phyloP scores from a whole-genome alignment of 37 sponge, comb jelly and placozoan genomes.

The Cladorhizidae sp. region DNA sequence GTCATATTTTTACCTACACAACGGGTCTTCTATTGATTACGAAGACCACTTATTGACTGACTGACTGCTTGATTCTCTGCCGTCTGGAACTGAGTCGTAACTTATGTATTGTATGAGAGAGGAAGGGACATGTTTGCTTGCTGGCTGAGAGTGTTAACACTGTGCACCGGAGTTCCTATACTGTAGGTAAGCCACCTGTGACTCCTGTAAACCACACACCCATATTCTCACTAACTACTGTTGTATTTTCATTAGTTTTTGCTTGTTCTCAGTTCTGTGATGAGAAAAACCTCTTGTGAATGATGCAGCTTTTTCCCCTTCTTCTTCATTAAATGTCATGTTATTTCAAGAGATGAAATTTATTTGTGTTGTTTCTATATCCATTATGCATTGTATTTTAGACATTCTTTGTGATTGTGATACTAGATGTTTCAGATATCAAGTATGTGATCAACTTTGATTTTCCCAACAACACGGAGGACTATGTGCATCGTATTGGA shows the following conservation, averaged over 20 bases:
- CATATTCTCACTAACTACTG: no score
- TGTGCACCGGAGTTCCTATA: background rate
- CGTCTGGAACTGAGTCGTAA: conserved; percentile 17
- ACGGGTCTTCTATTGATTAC: no score
- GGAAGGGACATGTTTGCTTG: conserved; percentile 5
- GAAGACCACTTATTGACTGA: no score
- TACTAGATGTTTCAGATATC: conserved; percentile 87
- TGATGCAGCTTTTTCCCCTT: no score
- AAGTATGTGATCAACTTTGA: conserved; percentile 97
- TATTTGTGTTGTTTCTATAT: no score
- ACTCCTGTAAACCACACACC: background rate
- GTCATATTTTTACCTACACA: no score
- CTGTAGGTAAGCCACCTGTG: background rate
- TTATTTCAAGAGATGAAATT: no score
- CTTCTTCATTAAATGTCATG: no score
- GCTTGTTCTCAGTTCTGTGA: no score
- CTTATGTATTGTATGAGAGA: conserved; percentile 5
- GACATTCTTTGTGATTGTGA: background rate
- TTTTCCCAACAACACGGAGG: conserved; percentile 92
- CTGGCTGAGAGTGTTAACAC: conserved; percentile 1
- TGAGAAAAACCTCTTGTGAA: no score
- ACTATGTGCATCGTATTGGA: conserved; percentile 98
- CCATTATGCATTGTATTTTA: no score
- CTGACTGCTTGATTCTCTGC: conserved; percentile 6
- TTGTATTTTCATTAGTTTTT: no score